phyloP scores from a whole-genome alignment of 2,797 vertebrate genomes.

The Parauchenoglanis ngamensis region DNA sequence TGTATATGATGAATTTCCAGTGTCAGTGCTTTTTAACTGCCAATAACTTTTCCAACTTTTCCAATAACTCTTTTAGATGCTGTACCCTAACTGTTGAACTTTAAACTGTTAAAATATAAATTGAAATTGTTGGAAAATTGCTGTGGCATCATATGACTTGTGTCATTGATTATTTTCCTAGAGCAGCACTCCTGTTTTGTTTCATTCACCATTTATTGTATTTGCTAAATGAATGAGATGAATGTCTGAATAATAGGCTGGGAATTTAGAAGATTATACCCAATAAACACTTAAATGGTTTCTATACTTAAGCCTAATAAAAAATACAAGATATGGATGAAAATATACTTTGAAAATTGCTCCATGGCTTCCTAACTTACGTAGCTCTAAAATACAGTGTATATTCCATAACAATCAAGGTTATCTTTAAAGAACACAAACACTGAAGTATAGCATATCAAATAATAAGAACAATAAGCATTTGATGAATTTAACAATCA shows the following conservation, averaged over 20 bases:
- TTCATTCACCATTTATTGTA: neutral
- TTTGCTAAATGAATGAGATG: neutral
- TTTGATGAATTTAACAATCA: neutral
- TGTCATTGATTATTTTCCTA: neutral
- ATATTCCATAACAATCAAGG: neutral
- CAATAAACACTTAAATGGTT: neutral
- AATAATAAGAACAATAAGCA: too few relatives aligned
- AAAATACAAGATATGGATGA: neutral
- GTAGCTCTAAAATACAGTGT: neutral
- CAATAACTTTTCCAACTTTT: too few relatives aligned
- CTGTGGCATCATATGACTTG: neutral
- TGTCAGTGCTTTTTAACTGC: too few relatives aligned
- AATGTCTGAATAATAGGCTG: neutral
- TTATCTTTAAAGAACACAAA: neutral
- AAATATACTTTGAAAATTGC: constrained; percentile 5
- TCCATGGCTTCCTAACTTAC: neutral
- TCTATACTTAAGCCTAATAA: neutral
- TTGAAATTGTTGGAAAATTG: neutral
- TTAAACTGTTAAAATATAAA: neutral
- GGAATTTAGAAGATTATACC: neutral
- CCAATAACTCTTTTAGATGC: neutral
- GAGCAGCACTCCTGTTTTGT: neutral
- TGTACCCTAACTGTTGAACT: neutral
- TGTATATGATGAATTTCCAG: too few relatives aligned
- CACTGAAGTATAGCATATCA: too few relatives aligned